A percentile compares a stretch with the other conserved stretches of the same genome.
These are phyloP conservation scores for Drosophila cognata DNA, from an alignment of 2,888 invertebrate genomes.

Conservation along the genomic window DNA sequence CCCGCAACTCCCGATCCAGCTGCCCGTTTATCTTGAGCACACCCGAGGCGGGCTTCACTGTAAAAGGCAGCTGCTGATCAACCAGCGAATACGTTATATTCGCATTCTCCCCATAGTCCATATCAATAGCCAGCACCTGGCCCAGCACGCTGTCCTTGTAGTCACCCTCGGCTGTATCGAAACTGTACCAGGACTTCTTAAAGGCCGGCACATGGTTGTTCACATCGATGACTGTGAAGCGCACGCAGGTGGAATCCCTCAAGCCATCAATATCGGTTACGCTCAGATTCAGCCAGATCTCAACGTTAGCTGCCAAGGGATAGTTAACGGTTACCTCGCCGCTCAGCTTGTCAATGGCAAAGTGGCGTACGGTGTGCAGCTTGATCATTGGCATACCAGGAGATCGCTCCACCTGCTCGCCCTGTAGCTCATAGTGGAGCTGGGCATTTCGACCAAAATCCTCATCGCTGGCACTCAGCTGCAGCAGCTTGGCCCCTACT, in stretches of 20 bases:
- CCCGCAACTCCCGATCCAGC: constrained; percentile 90
- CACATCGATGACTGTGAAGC: constrained; percentile 91
- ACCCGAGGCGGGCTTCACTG: constrained; percentile 89
- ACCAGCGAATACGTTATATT: constrained; percentile 90
- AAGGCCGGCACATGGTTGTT: constrained; percentile 94
- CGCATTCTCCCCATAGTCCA: constrained; percentile 92
- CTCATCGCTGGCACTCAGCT: constrained; percentile 90
- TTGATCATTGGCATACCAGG: constrained; percentile 63
- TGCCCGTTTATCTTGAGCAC: constrained; percentile 90
- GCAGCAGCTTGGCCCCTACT: constrained; percentile 89
- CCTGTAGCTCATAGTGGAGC: constrained; percentile 89
- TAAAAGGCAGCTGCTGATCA: constrained; percentile 88
- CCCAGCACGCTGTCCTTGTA: constrained; percentile 91
- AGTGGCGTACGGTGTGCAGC: constrained; percentile 85
- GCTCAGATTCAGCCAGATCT: constrained; percentile 90
- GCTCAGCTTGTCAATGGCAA: constrained; percentile 90
- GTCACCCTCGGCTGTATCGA: constrained; percentile 92
- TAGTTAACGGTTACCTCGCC: constrained; percentile 91
- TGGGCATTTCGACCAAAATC: constrained; percentile 90
- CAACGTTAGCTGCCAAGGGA: constrained; percentile 90
- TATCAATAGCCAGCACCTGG: constrained; percentile 91
- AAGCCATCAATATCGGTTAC: constrained; percentile 92
- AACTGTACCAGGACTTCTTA: constrained; percentile 92
- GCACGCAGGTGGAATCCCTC: constrained; percentile 89
- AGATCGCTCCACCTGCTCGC: constrained; percentile 89